Evolutionary conservation across 2,797 vertebrate genomes (phyloP).

Genomic region (Crenichthys baileyi): DNA sequence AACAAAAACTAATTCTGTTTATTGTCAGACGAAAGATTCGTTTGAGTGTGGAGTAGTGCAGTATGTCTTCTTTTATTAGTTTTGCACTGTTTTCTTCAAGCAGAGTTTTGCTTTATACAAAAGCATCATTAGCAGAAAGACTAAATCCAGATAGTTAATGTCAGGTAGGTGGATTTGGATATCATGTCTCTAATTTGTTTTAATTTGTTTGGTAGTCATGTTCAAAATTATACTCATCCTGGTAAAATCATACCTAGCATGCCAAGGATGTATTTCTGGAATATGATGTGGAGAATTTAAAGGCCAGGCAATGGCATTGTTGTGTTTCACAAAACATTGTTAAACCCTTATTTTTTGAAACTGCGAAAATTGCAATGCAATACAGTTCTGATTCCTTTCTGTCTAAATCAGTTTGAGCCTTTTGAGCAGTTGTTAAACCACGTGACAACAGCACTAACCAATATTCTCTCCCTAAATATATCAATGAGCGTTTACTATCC

Average conservation of each 20-base stretch:
- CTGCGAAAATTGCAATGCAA: not conserved
- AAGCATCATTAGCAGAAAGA: not conserved
- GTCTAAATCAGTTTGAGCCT: not conserved
- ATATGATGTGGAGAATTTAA: not conserved
- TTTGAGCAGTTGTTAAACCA: not conserved
- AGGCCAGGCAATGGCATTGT: not conserved
- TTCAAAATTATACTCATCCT: not conserved
- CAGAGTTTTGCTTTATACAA: not conserved
- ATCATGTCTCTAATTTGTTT: not conserved
- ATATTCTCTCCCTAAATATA: not conserved
- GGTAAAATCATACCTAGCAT: not conserved
- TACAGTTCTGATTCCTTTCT: not conserved
- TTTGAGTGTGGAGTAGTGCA: not conserved
- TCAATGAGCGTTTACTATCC: not conserved
- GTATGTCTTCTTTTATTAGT: not conserved
- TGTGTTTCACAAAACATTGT: not conserved
- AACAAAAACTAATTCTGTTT: conserved; percentile 1
- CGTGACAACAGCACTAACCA: not conserved
- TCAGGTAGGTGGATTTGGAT: not conserved
- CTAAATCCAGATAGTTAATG: not conserved
- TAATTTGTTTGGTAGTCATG: not conserved
- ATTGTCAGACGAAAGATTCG: conserved; percentile 5
- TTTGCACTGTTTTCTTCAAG: not conserved
- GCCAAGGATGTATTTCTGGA: not conserved
- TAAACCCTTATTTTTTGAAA: not conserved